phyloP scores from a whole-genome alignment of 2,797 vertebrate species.

The Syncerus caffer region DNA sequence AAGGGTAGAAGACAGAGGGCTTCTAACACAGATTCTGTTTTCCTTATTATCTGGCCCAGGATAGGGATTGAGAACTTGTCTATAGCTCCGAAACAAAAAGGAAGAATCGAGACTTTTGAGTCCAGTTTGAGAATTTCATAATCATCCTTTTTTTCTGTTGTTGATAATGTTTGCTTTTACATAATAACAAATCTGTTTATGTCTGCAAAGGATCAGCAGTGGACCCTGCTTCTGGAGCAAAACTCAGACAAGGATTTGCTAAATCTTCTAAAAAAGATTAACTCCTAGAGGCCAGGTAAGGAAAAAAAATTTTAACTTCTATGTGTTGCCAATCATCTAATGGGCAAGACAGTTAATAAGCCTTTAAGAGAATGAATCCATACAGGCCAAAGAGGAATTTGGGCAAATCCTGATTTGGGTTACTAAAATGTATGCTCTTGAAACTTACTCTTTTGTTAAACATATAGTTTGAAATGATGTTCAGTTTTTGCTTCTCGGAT shows the following conservation, averaged over 20 bases:
- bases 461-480: neutral
- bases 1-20: neutral
- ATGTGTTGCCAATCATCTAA: neutral
- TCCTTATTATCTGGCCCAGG: neutral
- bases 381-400: neutral
- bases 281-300: slow-evolving; percentile 73
- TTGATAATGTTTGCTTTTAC: slow-evolving; percentile 54
- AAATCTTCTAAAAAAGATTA: slow-evolving; percentile 65
- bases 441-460: neutral
- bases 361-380: neutral
- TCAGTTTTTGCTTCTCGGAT: neutral
- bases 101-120: neutral
- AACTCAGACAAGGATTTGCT: slow-evolving; percentile 60
- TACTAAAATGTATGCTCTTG: neutral
- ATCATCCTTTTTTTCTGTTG: neutral
- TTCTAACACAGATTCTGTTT: neutral
- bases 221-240: slow-evolving; percentile 67
- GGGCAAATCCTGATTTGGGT: neutral
- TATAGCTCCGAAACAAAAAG: slow-evolving; percentile 11
- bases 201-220: slow-evolving; percentile 64
- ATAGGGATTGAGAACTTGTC: neutral
- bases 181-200: slow-evolving; percentile 64
- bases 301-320: neutral
- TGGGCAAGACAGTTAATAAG: neutral
- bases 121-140: slow-evolving; percentile 47